Base-by-base conservation (phyloP, 2,113 vertebrate species). In the Phainopepla nitens region DNA sequence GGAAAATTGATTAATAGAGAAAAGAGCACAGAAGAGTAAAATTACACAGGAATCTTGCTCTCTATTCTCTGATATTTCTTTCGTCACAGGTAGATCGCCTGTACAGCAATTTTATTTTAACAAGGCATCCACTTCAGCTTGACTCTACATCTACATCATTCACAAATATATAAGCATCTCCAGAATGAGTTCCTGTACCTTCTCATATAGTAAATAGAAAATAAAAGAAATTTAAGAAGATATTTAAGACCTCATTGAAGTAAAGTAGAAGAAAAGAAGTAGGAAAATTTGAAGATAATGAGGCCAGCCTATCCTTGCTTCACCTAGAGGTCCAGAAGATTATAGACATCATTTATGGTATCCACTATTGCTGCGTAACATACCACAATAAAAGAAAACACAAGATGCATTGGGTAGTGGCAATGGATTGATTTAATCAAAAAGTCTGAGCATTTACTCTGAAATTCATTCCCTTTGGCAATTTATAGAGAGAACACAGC, bases 341-440 rank as follows among this genome's bases (percentile, higher is more conserved):
- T 82, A 41, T n/a, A 86, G 41, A 82, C 47, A 49, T 41, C 42
- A 91, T 75, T 61, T 80, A 92, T 84, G 65, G 45, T 61, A 96
- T 39, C 93, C 80, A 62, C 62, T 76, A 62, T 42, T 69, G 33
- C 87, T 83, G 17, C 29, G 24, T 71, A 93, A 88, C 45, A 58
- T 21, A 29, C 33, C 85, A 45, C 72, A 91, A 66, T 94, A 83
- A 86, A 92, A 77, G 54, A 88, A 61, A 96, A 80, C 47, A 77
- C 19, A 91, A 90, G 71, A 85, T 77, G 68, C 41, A 78, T 66
- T 96, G 66, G 22, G 39, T 71, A 92, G 66, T 71, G n/a, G 64
- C 70, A 88, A 66, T 56, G 45, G 82, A 81, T 76, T 90, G 62
- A 96, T 86, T 93, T 68, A 88, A 95, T 96, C 68, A 83, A 78